These are phyloP conservation scores for Hyla sarda DNA, from an alignment of 2,113 vertebrate species.

Conservation along the genomic window DNA sequence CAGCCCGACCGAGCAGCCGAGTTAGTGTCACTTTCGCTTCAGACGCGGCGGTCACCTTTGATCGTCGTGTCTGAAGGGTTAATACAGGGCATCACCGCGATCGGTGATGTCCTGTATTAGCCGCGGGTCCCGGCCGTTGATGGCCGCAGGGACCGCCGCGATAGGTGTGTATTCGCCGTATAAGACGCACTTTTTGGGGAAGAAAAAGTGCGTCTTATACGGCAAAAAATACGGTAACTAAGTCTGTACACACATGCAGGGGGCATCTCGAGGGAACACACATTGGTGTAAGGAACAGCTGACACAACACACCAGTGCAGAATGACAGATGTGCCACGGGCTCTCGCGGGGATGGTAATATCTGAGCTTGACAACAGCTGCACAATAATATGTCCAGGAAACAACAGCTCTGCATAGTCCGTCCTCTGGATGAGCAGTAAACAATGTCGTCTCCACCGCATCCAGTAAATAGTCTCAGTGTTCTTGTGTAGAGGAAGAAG, in stretches of 20 bases:
- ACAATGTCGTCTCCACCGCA: background rate
- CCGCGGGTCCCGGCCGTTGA: no score
- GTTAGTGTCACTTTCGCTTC: no score
- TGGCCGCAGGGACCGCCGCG: no score
- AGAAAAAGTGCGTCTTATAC: no score
- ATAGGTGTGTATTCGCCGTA: no score
- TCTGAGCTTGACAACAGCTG: background rate
- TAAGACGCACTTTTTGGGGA: no score
- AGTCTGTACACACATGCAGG: background rate
- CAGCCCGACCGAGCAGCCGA: no score
- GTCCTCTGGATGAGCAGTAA: background rate
- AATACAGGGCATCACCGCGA: no score
- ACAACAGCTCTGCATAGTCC: background rate
- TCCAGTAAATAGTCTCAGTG: background rate
- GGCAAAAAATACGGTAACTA: no score
- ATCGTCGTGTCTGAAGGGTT: no score
- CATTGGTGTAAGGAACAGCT: background rate
- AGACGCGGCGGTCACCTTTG: no score
- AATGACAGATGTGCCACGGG: conserved; percentile 10
- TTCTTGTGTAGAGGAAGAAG: background rate
- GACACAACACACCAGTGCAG: background rate
- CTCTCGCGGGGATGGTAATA: background rate
- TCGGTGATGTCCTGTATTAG: no score
- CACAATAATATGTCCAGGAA: background rate
- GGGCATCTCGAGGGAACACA: background rate